phyloP scores from a whole-genome alignment of 92 coral and sea anemone genomes.

The Palythoa caribaeorum region DNA sequence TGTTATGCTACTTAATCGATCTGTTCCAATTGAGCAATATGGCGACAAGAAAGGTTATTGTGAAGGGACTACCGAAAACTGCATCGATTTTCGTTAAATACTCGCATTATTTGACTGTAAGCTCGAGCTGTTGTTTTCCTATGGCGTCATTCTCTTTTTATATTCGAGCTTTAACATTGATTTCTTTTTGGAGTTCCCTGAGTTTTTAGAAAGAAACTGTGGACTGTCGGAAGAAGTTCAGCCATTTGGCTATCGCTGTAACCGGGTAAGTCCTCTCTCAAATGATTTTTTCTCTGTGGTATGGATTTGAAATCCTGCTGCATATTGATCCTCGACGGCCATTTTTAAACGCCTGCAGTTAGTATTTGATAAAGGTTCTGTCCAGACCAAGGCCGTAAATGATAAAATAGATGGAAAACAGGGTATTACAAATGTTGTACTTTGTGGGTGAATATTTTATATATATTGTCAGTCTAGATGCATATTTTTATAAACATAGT shows the following conservation, averaged over 20 bases:
- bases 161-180: conserved; percentile 12
- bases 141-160: background rate
- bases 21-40: background rate
- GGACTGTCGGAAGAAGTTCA: conserved; percentile 29
- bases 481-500: conserved; percentile 8
- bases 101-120: background rate
- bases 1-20: background rate
- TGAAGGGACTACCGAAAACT: background rate
- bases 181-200: conserved; percentile 17
- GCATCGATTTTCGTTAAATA: conserved; percentile 21
- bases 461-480: background rate
- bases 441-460: background rate
- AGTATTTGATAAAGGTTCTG: background rate
- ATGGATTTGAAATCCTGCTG: conserved; percentile 24
- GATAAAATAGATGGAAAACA: conserved; percentile 7
- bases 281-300: conserved; percentile 13
- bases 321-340: background rate
- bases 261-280: conserved; percentile 5
- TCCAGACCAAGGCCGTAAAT: conserved; percentile 24
- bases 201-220: conserved; percentile 24
- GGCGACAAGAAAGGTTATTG: conserved; percentile 26
- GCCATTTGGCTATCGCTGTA: conserved; percentile 12
- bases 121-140: conserved; percentile 17
- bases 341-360: conserved; percentile 11
- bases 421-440: too few relatives aligned